These are phyloP conservation scores for Deilephila porcellus DNA, from an alignment of 2,888 invertebrate species.

Conservation along the genomic window DNA sequence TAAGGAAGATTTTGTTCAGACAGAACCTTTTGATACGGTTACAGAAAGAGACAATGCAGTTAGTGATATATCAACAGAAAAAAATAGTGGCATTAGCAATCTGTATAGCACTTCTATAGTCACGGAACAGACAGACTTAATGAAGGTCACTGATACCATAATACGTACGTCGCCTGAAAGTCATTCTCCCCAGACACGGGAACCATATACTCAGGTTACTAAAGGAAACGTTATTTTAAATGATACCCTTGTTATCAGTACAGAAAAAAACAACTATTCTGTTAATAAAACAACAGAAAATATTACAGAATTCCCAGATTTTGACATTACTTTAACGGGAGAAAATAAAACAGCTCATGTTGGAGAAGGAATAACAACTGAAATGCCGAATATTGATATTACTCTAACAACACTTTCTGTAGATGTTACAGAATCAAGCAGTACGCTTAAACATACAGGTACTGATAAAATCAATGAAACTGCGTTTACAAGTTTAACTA, in stretches of 20 bases:
- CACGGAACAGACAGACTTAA: neutral
- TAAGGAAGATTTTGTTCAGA: neutral
- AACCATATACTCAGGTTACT: neutral
- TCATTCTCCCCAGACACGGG: neutral
- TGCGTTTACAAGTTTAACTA: neutral
- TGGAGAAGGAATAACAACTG: neutral
- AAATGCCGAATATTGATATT: neutral
- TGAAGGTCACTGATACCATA: neutral
- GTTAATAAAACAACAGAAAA: neutral
- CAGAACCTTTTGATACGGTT: neutral
- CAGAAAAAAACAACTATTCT: neutral
- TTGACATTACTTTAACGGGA: neutral
- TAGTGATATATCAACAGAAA: neutral
- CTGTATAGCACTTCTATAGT: neutral
- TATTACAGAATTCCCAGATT: neutral
- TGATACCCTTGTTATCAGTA: neutral
- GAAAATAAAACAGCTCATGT: neutral
- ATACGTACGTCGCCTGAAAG: neutral
- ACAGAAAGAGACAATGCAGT: neutral
- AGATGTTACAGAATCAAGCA: neutral
- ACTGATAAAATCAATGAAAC: neutral
- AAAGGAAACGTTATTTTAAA: neutral
- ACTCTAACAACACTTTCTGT: neutral
- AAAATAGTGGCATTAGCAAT: neutral
- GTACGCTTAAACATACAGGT: neutral